Evolutionary conservation across 2,888 invertebrate species (phyloP), one percentile per base, ranked within the genome.

Genomic region (Anoplius nigerrimus): DNA sequence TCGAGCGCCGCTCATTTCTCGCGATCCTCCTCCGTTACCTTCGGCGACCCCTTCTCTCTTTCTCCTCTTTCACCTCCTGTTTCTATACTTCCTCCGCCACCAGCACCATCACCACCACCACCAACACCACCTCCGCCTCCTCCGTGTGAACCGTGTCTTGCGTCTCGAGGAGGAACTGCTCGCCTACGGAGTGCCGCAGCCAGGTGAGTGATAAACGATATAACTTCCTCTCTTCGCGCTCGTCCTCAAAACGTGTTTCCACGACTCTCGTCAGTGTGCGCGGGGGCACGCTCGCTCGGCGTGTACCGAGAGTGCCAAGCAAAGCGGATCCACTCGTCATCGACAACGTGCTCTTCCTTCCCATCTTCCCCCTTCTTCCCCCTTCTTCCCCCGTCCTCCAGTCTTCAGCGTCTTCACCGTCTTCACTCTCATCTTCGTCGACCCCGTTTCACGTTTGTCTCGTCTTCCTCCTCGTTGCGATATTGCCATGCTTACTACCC

Each of bases 191-290:
- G 70, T 71, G 75, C 74, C 76, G 68, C 74, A 76, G 76, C 80
- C 86, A 86, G 86, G 86, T 86, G 86, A 85, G 86, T 85, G 86
- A 86, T 84, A 82, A 86, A 82, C 84, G 81, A 84, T 83, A 83
- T 78, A 81, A 83, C 81, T 80, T 79, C 78, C 80, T 45, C 34
- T 34, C 34, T 83, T 81, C 82, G 78, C 79, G 78, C 74, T 76
- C 34, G 11, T 2, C 34, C 11, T 34, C 6, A 13, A 13, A 34
- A 11, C 34, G 11, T 34, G 34, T 6, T 11, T 11, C 34, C 8
- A 11, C 1, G 34, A n/a, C n/a, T n/a, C n/a, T n/a, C 11, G 34
- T 34, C 11, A 6, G 34, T 34, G 34, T 16, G 18, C 48, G 48
- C 48, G 48, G n/a, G 48, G n/a, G 48, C 48, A 16, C 18, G 48